Base-by-base conservation (phyloP, 2,888 invertebrate species). In the Amorpha juglandis region DNA sequence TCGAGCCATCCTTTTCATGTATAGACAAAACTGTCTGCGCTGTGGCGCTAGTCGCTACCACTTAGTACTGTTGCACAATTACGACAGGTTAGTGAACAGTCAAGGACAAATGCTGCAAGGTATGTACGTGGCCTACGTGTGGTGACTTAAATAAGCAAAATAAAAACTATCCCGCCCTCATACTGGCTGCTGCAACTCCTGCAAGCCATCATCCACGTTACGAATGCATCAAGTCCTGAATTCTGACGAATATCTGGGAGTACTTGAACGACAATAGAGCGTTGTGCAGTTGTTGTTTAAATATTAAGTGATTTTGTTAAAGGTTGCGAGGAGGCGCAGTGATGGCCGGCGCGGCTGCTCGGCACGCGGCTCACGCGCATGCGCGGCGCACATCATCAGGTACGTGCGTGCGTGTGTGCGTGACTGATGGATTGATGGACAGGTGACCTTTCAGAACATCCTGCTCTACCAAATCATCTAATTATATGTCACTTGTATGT, bases 401-500 rank as follows among this genome's bases (percentile, higher is more conserved):
- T 48, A 48, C 2, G 0, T 55, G 38, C n/a, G 12, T 14, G 6
- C 19, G 6, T 21, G 16, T 42, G n/a, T 19, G 6, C 35, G 21
- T 58, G 42, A 16, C 42, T 58, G 58, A 58, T 42, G 38, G 42
- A 58, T 58, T 9, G 58, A 16, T 14, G 16, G 55, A 38, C 55
- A 55, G 55, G 19, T 58, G 58, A 58, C 58, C 58, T 58, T 58
- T 58, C 35, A 38, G 42, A 16, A 58, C 42, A 58, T 58, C 58
- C 58, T 58, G 58, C 58, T 58, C 58, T 19, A 58, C 42, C 58
- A 19, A 58, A 58, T 58, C 58, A 42, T 58, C 38, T 58, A 19
- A 42, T 58, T 58, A 58, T 38, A 19, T 58, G 42, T 58, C 42
- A 58, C 58, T 58, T 58, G 42, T 9, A 6, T 6, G 19, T 58